phyloP scores from a whole-genome alignment of 37 sponge, comb jelly and placozoan genomes.

The Spongilla lacustris region DNA sequence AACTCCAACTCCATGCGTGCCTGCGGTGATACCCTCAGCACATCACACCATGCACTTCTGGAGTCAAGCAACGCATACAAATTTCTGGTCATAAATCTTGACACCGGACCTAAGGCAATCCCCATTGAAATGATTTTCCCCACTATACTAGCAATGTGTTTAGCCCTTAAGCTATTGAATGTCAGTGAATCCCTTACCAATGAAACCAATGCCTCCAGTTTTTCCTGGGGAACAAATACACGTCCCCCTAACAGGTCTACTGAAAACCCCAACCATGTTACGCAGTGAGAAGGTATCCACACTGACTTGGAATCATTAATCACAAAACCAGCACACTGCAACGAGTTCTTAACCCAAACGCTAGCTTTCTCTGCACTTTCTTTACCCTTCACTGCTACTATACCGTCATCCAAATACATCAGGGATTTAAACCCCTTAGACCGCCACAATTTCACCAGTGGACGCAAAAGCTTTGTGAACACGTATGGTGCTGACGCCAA shows the following conservation, averaged over 20 bases:
- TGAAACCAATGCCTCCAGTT: background rate
- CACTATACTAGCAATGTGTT: conserved; percentile 5
- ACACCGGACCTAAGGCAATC: background rate
- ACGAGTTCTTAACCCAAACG: background rate
- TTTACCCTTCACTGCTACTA: background rate
- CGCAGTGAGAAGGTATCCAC: background rate
- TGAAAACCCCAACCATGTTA: conserved; percentile 25
- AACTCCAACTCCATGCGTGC: conserved; percentile 11
- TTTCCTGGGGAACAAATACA: conserved; percentile 11
- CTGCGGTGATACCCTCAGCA: background rate
- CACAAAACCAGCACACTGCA: conserved; percentile 5
- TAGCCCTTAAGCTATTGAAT: too few relatives aligned
- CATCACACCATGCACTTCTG: conserved; percentile 6
- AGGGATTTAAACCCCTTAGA: conserved; percentile 9
- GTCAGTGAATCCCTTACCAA: background rate
- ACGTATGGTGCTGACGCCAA: conserved; percentile 27
- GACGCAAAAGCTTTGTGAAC: conserved; percentile 41
- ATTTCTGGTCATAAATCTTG: conserved; percentile 8
- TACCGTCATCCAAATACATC: conserved; percentile 51
- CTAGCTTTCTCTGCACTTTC: background rate
- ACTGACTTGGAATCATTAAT: conserved; percentile 8
- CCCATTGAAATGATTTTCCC: too few relatives aligned
- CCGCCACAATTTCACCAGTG: conserved; percentile 25
- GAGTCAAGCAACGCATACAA: conserved; percentile 2
- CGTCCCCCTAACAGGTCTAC: conserved; percentile 17